Evolutionary conservation across 1,140 invertebrate genomes (phyloP), one percentile per base, ranked within the genome.

Genomic region (Branchinecta lindahli): DNA sequence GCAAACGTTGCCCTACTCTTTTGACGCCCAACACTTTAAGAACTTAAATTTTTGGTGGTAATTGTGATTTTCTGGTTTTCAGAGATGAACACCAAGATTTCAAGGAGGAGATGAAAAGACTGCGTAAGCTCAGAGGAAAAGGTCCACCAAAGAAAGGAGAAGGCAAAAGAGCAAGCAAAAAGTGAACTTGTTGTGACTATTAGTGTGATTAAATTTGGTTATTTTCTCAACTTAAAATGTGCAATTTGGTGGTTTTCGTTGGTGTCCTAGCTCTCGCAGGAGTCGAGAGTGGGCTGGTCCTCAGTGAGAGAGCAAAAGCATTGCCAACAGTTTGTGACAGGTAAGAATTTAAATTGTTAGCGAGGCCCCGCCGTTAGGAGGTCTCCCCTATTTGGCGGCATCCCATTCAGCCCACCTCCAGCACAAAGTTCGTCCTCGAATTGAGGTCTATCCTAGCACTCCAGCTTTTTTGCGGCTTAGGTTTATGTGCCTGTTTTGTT

Each of bases 81-180:
- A 71, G 70, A 52, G 70, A 71, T 66, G 70, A 71, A 69, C 70
- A 71, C 45, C 68, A 71, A 46, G 70, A 71, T 47, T 71, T 71
- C 70, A 71, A 71, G 46, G 70, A 71, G 67, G 70, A 71, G 46
- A 71, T 71, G 66, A 71, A 67, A 71, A 66, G 70, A 15, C 61
- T 71, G 45, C 70, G 70, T n/a, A 67, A 52, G n/a, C 61, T 71
- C 20, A 70, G 70, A 71, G 70, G 70, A n/a, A 71, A 71, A 69
- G 70, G 70, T 8, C 68, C 68, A 66, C 70, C 70, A 6, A 71
- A 71, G 46, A 71, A 71, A 71, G 70, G 70, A 21, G 70, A 71
- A 71, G 70, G 70, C 47, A 71, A 71, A 69, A 46, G 70, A 18
- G 45, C 70, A 9, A 71, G 68, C 44, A 71, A 71, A 67, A 70